These are phyloP conservation scores for Pterocles gutturalis DNA, from an alignment of 2,113 vertebrate genomes.

Conservation along the genomic window DNA sequence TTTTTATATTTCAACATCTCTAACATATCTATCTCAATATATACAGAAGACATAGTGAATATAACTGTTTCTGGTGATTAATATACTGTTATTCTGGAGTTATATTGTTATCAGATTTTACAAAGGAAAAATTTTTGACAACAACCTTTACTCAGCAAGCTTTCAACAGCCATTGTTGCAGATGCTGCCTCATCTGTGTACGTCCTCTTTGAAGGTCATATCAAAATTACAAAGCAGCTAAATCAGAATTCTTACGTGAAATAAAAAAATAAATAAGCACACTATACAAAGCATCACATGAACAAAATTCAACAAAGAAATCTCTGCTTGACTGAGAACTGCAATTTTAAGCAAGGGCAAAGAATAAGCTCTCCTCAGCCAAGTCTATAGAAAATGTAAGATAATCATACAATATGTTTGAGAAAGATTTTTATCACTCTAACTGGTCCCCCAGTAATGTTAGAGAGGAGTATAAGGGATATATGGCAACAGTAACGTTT, in stretches of 20 bases:
- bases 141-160: not conserved
- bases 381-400: not conserved
- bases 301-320: not conserved
- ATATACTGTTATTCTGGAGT: not conserved
- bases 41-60: not conserved
- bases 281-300: not conserved
- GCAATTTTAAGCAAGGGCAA: constrained; percentile 19
- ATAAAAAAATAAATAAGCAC: not conserved
- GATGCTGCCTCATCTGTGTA: not conserved
- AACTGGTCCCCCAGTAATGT: constrained; percentile 16
- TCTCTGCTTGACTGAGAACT: not conserved
- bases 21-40: not conserved
- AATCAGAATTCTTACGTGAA: not conserved
- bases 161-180: not conserved
- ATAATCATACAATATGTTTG: constrained; percentile 4
- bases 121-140: not conserved
- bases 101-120: not conserved
- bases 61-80: not conserved
- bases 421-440: constrained; percentile 44
- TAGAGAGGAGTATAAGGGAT: not conserved
- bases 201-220: not conserved
- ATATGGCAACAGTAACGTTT: constrained; percentile 12
- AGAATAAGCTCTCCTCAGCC: not conserved
- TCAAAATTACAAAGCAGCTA: not conserved
- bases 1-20: not conserved